Base-by-base conservation (phyloP, 2,888 invertebrate species). In the Coremacera marginata region DNA sequence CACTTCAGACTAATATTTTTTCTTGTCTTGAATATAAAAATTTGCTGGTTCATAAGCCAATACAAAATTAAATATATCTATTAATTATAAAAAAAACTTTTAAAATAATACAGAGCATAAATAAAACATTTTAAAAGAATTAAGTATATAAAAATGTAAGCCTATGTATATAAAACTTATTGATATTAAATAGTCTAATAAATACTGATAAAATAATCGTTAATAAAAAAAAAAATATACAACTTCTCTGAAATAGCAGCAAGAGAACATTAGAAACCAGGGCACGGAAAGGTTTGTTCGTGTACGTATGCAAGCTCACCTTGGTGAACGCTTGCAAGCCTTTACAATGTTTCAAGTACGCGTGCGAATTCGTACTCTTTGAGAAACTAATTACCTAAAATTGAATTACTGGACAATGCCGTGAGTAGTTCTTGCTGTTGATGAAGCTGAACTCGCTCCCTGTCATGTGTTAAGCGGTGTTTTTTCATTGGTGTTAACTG, bases 401-500 rank as follows among this genome's bases (percentile, higher is more conserved):
- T 37, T 22, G 57, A 27, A 19, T 37, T 11, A 71, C 0, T 34
- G 8, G 25, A 3, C 19, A 16, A 51, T n/a, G 67, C 16, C 37
- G 5, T 52, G 4, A 52, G 52, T 55, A 16, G 52, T 25, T 68
- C 44, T 25, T 49, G 44, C 8, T 52, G 27, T 51, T 52, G 70
- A 3, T 14, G 55, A 9, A 11, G 57, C 5, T 31, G 71, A 14
- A 16, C 11, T 1, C 57, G 22, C 11, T 51, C 79, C 80, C 74
- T 77, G 68, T 80, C 79, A 37, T 80, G 80, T 8, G 77, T 80
- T 19, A 71, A 70, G 22, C 78, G 7, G 62, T 80, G 80, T 60
- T 80, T 80, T 57, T 80, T 80, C 80, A 80, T 80, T 19, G 80
- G 80, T 4, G 80, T 79, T 68, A 80, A 65, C 51, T 80, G 80